Percentiles rank a stretch among this genome's conserved stretches.
Evolutionary conservation across 2,113 vertebrate genomes (phyloP).

Genomic region (Ailurus styani): DNA sequence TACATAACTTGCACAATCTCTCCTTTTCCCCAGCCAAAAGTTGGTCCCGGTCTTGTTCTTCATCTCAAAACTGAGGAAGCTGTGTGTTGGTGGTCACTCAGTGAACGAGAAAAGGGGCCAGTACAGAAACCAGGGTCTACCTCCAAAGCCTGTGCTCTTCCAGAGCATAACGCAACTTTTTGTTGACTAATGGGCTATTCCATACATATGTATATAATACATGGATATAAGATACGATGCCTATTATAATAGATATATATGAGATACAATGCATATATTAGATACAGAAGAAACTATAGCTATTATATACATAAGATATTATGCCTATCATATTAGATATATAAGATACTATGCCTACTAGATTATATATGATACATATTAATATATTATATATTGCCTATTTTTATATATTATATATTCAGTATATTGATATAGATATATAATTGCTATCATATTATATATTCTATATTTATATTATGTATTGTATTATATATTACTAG

Average conservation of each 20-base stretch:
- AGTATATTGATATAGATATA: not conserved
- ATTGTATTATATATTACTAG: not conserved
- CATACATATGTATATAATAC: not conserved
- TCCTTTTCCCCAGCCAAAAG: not conserved
- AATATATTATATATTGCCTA: not conserved
- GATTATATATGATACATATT: not conserved
- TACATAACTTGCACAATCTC: not conserved
- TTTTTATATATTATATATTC: not conserved
- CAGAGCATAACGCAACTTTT: not conserved
- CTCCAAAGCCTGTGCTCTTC: not conserved
- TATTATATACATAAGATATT: no score
- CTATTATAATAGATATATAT: not conserved
- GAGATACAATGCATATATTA: no score
- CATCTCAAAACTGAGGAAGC: not conserved
- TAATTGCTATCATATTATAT: not conserved
- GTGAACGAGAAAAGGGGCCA: not conserved
- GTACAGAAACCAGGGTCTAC: not conserved
- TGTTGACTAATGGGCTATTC: not conserved
- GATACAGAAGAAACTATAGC: no score
- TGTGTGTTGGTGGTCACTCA: not conserved
- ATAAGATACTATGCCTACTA: not conserved
- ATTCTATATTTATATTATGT: not conserved
- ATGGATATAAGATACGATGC: not conserved
- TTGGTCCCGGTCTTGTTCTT: not conserved
- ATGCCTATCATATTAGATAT: no score